These are phyloP conservation scores for Muntiacus muntjak DNA, from an alignment of 2,113 vertebrate species.

Conservation along the genomic window DNA sequence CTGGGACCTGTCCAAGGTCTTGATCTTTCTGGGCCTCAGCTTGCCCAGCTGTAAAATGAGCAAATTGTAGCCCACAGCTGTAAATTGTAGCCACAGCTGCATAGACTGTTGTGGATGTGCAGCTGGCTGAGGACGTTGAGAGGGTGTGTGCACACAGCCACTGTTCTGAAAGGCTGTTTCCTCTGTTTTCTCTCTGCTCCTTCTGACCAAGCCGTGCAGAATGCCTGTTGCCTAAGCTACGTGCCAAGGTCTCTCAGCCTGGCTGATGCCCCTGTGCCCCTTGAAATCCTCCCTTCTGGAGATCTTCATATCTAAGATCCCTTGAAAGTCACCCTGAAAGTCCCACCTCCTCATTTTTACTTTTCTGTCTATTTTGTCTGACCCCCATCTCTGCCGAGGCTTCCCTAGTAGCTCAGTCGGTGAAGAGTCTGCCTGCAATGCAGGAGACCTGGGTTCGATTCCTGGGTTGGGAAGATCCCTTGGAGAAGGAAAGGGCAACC, in stretches of 20 bases:
- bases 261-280: accelerated
- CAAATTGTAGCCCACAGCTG: background rate
- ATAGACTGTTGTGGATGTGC: background rate
- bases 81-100: accelerated
- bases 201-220: background rate
- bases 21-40: background rate
- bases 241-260: background rate
- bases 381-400: too few species aligned
- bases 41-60: background rate
- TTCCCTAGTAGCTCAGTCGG: too few species aligned
- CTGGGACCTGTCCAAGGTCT: background rate
- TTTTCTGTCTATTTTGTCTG: background rate
- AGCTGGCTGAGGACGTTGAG: background rate
- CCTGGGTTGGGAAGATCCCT: too few species aligned
- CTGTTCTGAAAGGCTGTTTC: accelerated
- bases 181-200: background rate
- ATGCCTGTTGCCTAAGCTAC: background rate
- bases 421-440: too few species aligned
- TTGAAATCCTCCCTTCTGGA: background rate
- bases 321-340: background rate
- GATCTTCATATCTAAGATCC: background rate
- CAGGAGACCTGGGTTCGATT: too few species aligned
- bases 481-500: too few species aligned
- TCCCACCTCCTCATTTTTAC: background rate
- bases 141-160: accelerated